A percentile compares a stretch with the other conserved stretches of the same genome.
Evolutionary conservation across 2,888 invertebrate genomes (phyloP).

Genomic region (Leptura quadrifasciata): DNA sequence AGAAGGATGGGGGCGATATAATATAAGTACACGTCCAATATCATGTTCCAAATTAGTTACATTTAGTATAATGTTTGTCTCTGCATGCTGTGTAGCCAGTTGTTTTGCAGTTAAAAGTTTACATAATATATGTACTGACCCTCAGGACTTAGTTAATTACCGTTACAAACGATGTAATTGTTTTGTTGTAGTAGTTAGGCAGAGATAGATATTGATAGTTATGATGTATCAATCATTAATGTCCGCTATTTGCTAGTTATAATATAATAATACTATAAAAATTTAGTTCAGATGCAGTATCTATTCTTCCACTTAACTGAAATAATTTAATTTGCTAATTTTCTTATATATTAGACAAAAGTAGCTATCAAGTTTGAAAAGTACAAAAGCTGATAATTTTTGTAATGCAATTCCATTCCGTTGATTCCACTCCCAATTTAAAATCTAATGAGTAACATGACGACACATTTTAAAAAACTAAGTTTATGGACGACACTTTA

Average conservation of each 20-base stretch:
- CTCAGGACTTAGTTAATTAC: slow-evolving; percentile 8
- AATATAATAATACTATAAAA: neutral
- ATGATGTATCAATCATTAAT: neutral
- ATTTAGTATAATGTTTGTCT: slow-evolving; percentile 20
- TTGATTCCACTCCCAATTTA: too few species aligned
- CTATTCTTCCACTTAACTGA: too few species aligned
- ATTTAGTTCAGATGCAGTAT: too few species aligned
- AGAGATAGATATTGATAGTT: neutral
- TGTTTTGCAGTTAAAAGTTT: slow-evolving; percentile 17
- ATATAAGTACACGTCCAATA: slow-evolving; percentile 19
- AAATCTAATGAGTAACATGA: too few species aligned
- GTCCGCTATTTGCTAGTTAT: neutral
- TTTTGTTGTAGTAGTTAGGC: neutral
- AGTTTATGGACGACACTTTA: too few species aligned
- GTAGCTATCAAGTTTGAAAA: too few species aligned
- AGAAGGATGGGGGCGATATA: slow-evolving; percentile 5
- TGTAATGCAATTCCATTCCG: too few species aligned
- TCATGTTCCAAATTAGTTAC: slow-evolving; percentile 31
- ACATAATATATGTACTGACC: slow-evolving; percentile 14
- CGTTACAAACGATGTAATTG: neutral
- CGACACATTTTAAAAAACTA: too few species aligned
- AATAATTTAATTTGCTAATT: too few species aligned
- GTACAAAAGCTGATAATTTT: too few species aligned
- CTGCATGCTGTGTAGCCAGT: neutral
- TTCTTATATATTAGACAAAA: too few species aligned